A percentile compares a stretch with the other conserved stretches of the same genome.
Conservation (phyloP, 2,797 vertebrate species). For the Sorex maritimensis region DNA sequence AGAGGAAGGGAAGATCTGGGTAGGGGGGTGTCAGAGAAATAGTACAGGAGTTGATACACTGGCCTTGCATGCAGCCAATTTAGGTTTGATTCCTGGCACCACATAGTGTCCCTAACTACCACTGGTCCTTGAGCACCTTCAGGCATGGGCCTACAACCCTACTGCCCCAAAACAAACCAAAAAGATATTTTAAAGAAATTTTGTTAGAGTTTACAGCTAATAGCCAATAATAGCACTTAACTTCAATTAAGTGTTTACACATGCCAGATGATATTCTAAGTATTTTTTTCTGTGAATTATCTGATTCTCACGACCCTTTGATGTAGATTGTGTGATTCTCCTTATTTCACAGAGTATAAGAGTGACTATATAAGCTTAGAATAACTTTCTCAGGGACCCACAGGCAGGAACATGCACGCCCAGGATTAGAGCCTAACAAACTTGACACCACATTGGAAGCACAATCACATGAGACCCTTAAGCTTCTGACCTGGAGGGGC, state of each 20-base stretch:
- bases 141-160: too few species aligned
- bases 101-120: too few species aligned
- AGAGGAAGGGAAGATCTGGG: not conserved
- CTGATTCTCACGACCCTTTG: slow-evolving; percentile 23
- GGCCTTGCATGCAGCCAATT: too few species aligned
- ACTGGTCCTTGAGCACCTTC: too few species aligned
- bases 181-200: not conserved
- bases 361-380: not conserved
- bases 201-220: not conserved
- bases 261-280: not conserved
- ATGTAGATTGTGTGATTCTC: not conserved
- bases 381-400: not conserved
- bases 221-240: not conserved
- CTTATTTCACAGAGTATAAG: not conserved
- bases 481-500: not conserved
- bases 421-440: not conserved
- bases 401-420: not conserved
- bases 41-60: too few species aligned
- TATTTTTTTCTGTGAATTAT: not conserved
- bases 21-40: too few species aligned
- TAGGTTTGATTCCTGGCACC: too few species aligned
- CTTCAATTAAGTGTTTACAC: not conserved
- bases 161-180: too few species aligned
- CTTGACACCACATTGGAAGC: not conserved
- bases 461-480: not conserved